Evolutionary conservation across 2,888 invertebrate genomes (phyloP).

Genomic region (Acronicta alni): DNA sequence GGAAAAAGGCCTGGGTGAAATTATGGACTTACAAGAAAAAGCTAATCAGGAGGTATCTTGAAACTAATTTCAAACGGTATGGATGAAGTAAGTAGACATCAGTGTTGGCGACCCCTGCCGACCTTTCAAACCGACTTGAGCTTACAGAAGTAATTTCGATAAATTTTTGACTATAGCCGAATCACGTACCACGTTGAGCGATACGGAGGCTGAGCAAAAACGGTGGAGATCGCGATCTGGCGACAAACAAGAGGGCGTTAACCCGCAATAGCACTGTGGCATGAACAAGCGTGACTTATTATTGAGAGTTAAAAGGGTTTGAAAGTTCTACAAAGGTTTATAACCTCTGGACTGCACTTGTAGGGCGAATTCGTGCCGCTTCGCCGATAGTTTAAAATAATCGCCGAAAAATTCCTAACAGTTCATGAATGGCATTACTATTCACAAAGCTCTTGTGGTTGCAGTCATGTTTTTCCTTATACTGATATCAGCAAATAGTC

Average conservation of each 20-base stretch:
- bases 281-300: constrained; percentile 18
- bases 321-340: constrained; percentile 8
- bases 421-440: too few species aligned
- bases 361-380: neutral
- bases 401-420: neutral
- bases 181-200: constrained; percentile 32
- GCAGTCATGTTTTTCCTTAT: neutral
- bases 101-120: neutral
- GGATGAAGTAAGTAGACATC: neutral
- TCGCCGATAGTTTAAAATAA: neutral
- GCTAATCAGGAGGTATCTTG: too few species aligned
- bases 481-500: too few species aligned
- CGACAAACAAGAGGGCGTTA: constrained; percentile 48
- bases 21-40: too few species aligned
- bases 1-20: too few species aligned
- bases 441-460: too few species aligned
- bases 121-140: neutral
- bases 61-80: too few species aligned
- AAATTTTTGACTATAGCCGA: constrained; percentile 10
- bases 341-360: neutral
- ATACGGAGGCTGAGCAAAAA: constrained; percentile 49
- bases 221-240: constrained; percentile 40
- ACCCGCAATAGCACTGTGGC: constrained; percentile 36
- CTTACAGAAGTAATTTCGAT: neutral
- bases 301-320: constrained; percentile 13